A percentile compares a stretch with the other conserved stretches of the same genome.
Conservation (phyloP, 2,113 vertebrate genomes). For the Equus quagga region DNA sequence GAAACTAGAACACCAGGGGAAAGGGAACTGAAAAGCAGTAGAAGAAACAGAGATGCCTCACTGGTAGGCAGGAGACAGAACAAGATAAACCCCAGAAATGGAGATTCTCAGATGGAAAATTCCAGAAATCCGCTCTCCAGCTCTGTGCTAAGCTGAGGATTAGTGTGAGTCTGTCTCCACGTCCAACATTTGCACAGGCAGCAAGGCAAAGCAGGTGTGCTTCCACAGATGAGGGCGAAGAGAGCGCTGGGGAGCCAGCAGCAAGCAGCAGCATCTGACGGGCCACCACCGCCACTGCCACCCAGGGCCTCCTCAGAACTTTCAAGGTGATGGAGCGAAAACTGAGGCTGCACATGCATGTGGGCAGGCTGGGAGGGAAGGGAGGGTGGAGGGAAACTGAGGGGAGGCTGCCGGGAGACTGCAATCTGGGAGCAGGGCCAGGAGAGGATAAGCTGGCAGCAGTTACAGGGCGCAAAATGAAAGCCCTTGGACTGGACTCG, state of each 20-base stretch:
- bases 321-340: slow-evolving; percentile 12
- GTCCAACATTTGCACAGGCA: slow-evolving; percentile 76
- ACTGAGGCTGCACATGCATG: slow-evolving; percentile 80
- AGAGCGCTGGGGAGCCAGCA: background rate
- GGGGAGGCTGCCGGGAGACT: slow-evolving; percentile 72
- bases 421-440: slow-evolving; percentile 77
- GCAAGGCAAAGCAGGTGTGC: slow-evolving; percentile 80
- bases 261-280: background rate
- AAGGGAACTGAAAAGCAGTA: slow-evolving; percentile 73
- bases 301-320: slow-evolving; percentile 41
- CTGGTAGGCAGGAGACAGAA: slow-evolving; percentile 52
- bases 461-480: slow-evolving; percentile 29
- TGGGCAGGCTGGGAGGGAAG: slow-evolving; percentile 55
- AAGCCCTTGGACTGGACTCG: slow-evolving; percentile 61
- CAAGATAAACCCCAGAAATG: slow-evolving; percentile 58
- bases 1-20: slow-evolving; percentile 49
- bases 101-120: slow-evolving; percentile 70
- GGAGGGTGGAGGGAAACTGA: background rate
- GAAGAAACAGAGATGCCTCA: slow-evolving; percentile 68
- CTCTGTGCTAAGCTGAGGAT: slow-evolving; percentile 44
- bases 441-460: slow-evolving; percentile 61
- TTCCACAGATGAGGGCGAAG: background rate
- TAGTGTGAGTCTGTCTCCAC: slow-evolving; percentile 50
- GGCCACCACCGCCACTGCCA: accelerated
- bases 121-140: slow-evolving; percentile 59